Percentiles rank a stretch among this genome's conserved stretches.
Evolutionary conservation across 2,888 invertebrate genomes (phyloP).

Genomic region (Drosophila phalerata): DNA sequence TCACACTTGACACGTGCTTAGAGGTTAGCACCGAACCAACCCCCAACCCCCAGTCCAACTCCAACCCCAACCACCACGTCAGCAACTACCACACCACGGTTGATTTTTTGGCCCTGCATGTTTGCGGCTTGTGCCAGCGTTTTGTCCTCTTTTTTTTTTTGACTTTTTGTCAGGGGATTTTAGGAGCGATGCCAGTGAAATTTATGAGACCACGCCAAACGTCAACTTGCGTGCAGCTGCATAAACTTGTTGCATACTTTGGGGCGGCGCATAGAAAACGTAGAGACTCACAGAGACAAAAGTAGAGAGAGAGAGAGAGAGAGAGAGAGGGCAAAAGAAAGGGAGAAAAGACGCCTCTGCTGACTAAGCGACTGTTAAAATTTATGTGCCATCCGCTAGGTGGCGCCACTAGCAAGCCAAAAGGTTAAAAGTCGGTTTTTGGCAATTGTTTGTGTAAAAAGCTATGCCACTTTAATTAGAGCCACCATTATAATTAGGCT

Average conservation of each 20-base stretch:
- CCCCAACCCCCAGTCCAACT: too few relatives aligned
- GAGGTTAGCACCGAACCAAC: slow-evolving; percentile 36
- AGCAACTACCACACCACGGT: neutral
- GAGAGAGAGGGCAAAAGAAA: neutral
- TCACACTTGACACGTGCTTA: slow-evolving; percentile 80
- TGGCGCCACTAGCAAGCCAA: slow-evolving; percentile 5
- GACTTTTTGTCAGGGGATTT: slow-evolving; percentile 39
- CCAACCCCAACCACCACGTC: neutral
- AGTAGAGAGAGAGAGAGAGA: neutral
- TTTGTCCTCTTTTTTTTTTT: slow-evolving; percentile 24
- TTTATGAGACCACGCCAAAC: slow-evolving; percentile 66
- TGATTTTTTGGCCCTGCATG: slow-evolving; percentile 30
- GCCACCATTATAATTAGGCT: neutral
- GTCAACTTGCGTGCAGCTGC: slow-evolving; percentile 72
- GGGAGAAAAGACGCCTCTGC: neutral
- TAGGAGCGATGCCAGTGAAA: slow-evolving; percentile 56
- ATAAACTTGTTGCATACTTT: slow-evolving; percentile 77
- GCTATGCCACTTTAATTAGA: neutral
- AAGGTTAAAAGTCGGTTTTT: slow-evolving; percentile 8
- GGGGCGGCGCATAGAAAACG: slow-evolving; percentile 1
- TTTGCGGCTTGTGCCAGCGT: slow-evolving; percentile 43
- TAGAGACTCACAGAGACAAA: too few relatives aligned
- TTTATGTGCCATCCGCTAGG: slow-evolving; percentile 6
- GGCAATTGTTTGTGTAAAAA: neutral
- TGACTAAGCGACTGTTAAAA: slow-evolving; percentile 23